A percentile compares a stretch with the other conserved stretches of the same genome.
phyloP scores from a whole-genome alignment of 2,113 vertebrate genomes.

The Hemiscyllium ocellatum region DNA sequence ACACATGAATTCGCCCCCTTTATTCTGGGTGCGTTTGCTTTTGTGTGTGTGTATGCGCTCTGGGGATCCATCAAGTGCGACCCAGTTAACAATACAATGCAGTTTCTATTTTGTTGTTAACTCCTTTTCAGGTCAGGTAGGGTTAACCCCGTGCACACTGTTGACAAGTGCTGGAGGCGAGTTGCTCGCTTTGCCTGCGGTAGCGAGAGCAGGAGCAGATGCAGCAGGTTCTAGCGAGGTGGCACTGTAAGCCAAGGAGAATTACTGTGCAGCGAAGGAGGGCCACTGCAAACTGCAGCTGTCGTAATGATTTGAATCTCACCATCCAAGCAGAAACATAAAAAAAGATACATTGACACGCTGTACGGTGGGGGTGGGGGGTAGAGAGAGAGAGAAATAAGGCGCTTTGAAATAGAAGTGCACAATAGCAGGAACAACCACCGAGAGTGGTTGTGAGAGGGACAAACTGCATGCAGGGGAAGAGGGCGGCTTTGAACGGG shows the following conservation, averaged over 20 bases:
- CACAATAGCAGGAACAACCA: background rate
- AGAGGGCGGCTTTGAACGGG: background rate
- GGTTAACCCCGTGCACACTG: constrained; percentile 8
- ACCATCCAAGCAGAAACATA: background rate
- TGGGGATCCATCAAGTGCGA: background rate
- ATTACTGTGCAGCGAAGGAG: background rate
- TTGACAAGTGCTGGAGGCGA: constrained; percentile 24
- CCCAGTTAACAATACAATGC: constrained; percentile 3
- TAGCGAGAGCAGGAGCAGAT: constrained; percentile 20
- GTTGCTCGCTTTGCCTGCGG: background rate
- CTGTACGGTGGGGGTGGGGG: background rate
- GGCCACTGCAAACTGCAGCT: background rate
- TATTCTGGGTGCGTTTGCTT: too few relatives aligned
- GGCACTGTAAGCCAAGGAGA: constrained; percentile 38
- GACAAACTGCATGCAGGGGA: background rate
- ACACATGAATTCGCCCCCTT: too few relatives aligned
- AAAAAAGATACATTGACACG: constrained; percentile 1
- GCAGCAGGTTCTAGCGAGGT: constrained; percentile 35
- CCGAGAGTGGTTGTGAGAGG: background rate
- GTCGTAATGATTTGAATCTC: constrained; percentile 14
- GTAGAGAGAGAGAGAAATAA: background rate
- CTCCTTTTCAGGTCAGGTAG: background rate
- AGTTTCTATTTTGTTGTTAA: background rate
- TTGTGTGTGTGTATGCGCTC: too few relatives aligned
- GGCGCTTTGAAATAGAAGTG: background rate